Base-by-base conservation (phyloP, 2,888 invertebrate genomes). In the Minunthozetes semirufus region DNA sequence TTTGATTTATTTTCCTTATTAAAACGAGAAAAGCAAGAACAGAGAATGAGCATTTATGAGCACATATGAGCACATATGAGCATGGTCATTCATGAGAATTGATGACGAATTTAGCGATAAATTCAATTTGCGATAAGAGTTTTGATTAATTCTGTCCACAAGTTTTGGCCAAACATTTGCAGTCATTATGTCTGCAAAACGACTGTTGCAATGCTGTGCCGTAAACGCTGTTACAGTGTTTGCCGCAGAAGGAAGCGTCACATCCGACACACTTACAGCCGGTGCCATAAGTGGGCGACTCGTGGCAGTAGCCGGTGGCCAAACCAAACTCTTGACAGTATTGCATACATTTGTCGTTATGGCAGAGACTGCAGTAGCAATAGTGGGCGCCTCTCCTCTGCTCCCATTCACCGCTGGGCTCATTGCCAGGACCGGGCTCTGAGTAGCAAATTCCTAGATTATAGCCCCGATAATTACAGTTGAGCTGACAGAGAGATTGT, bases 291-390 rank as follows among this genome's bases (percentile, higher is more conserved):
- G 19, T 59, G 22, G 11, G 5, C 4, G 59, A 59, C 59, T 59
- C 22, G 27, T 59, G 59, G 22, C 59, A 59, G 17, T 59, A 59
- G 15, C 59, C 59, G 27, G 59, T 59, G 4, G 59, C 59, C 22
- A 11, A 59, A 4, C 59, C 59, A 59, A 59, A 59, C 11, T 15
- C 17, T 5, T 59, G 27, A 27, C 59, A 59, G 22, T 22, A 59
- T 59, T 59, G 59, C 59, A 59, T 59, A 59, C 59, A 59, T 59
- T 59, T 59, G 8, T 59, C 59, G 25, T 59, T 59, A 59, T 59
- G 59, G 22, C 59, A 59, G 8, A 3, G 11, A 59, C 59, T 59
- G 17, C 59, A 59, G 27, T 59, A 59, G 25, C 59, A 59, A 59
- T 59, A 59, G 22, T 22, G 19, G 5, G 59, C 8, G 19, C 59